Percentiles rank a stretch among this genome's conserved stretches.
phyloP scores from a whole-genome alignment of 2,888 invertebrate genomes.

The Pseudeuparius sepicola region DNA sequence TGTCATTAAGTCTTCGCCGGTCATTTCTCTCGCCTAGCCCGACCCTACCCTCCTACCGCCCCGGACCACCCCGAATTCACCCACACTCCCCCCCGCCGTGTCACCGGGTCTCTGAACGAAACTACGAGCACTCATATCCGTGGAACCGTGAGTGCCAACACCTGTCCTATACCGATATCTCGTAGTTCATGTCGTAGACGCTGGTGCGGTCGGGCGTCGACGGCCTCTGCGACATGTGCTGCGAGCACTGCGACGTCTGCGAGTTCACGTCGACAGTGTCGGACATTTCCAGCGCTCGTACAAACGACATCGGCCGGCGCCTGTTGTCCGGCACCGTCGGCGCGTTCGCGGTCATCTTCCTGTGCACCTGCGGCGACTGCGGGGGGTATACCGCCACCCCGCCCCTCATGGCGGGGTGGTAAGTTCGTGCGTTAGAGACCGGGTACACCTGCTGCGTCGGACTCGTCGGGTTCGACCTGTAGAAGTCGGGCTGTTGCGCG shows the following conservation, averaged over 20 bases:
- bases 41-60: too few relatives aligned
- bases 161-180: constrained; percentile 80
- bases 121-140: too few relatives aligned
- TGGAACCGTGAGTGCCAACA: constrained; percentile 28
- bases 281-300: constrained; percentile 80
- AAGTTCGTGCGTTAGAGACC: constrained; percentile 35
- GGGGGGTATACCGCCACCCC: constrained; percentile 59
- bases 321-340: constrained; percentile 38
- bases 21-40: too few relatives aligned
- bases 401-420: constrained; percentile 54
- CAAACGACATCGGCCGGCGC: constrained; percentile 77
- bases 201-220: constrained; percentile 76
- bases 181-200: constrained; percentile 91
- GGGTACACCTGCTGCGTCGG: constrained; percentile 44
- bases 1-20: too few relatives aligned
- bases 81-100: too few relatives aligned
- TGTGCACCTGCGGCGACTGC: constrained; percentile 47
- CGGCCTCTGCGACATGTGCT: constrained; percentile 34
- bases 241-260: constrained; percentile 36
- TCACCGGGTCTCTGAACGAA: too few relatives aligned
- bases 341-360: constrained; percentile 37
- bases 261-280: constrained; percentile 74
- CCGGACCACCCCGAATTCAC: too few relatives aligned
- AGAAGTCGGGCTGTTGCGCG: constrained; percentile 36
- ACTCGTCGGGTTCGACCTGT: constrained; percentile 65